These are phyloP conservation scores for Crax fasciolata DNA, from an alignment of 2,797 vertebrate species.

Conservation along the genomic window DNA sequence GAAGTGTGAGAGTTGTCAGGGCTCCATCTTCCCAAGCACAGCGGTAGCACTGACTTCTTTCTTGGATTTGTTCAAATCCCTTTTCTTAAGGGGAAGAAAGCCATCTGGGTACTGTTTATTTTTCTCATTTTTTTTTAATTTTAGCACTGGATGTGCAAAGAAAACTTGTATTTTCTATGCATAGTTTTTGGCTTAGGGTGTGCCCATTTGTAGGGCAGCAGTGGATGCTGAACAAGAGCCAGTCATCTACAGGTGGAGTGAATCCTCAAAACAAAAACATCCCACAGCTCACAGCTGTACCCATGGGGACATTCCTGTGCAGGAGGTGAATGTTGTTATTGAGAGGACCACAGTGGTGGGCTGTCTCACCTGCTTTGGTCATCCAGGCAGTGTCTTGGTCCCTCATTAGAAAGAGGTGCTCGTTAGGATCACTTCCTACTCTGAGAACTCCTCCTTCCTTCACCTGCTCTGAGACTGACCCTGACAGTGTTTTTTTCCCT, in stretches of 20 bases:
- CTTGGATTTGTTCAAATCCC: neutral
- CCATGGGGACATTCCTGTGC: neutral
- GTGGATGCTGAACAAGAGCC: neutral
- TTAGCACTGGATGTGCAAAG: neutral
- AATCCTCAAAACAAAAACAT: neutral
- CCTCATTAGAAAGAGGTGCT: neutral
- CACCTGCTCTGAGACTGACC: neutral
- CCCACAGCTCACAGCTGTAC: neutral
- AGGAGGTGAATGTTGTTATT: neutral
- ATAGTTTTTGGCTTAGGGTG: neutral
- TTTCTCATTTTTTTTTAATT: neutral
- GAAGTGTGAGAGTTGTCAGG: neutral
- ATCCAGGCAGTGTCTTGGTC: neutral
- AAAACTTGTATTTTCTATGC: neutral
- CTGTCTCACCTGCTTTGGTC: neutral
- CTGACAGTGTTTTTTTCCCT: neutral
- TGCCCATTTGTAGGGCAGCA: neutral
- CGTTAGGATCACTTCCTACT: neutral
- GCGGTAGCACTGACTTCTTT: neutral
- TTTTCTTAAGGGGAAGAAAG: neutral
- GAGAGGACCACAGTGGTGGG: rapidly evolving
- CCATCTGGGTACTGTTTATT: neutral
- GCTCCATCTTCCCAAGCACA: neutral
- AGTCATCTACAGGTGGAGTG: rapidly evolving
- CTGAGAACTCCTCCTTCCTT: neutral